Conservation (phyloP, 2,888 invertebrate species). For the Entomobrya proxima region DNA sequence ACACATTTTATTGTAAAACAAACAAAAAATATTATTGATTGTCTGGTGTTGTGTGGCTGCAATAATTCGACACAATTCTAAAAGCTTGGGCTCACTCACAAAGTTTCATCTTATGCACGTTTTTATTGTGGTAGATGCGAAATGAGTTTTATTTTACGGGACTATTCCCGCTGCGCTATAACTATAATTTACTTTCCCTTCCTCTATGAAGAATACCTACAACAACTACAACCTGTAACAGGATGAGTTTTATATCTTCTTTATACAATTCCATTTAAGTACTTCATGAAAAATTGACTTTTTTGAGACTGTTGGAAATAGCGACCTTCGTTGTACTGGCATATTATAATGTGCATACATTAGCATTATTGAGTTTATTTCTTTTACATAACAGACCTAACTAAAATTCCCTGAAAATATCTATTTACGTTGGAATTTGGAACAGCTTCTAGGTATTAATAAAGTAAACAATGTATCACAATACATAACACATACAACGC, state of each 20-base stretch:
- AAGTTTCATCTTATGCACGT: background rate
- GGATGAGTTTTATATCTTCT: background rate
- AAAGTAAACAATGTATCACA: background rate
- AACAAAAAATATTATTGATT: background rate
- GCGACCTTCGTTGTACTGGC: background rate
- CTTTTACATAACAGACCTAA: too few relatives aligned
- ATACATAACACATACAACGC: background rate
- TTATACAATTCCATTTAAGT: background rate
- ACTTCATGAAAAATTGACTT: background rate
- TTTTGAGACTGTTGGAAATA: background rate
- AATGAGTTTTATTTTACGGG: background rate
- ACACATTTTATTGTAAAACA: background rate
- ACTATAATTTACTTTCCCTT: too few relatives aligned
- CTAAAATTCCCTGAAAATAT: too few relatives aligned
- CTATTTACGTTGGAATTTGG: too few relatives aligned
- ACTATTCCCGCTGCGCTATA: too few relatives aligned
- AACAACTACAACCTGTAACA: background rate
- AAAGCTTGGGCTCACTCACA: background rate
- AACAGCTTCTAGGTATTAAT: too few relatives aligned
- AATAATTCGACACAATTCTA: background rate
- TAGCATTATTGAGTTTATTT: slow-evolving; percentile 5
- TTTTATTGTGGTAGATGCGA: background rate
- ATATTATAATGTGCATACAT: background rate
- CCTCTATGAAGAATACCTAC: too few relatives aligned
- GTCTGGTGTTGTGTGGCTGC: background rate